phyloP scores from a whole-genome alignment of 2,888 invertebrate species.

The Pyrocoelia pectoralis region DNA sequence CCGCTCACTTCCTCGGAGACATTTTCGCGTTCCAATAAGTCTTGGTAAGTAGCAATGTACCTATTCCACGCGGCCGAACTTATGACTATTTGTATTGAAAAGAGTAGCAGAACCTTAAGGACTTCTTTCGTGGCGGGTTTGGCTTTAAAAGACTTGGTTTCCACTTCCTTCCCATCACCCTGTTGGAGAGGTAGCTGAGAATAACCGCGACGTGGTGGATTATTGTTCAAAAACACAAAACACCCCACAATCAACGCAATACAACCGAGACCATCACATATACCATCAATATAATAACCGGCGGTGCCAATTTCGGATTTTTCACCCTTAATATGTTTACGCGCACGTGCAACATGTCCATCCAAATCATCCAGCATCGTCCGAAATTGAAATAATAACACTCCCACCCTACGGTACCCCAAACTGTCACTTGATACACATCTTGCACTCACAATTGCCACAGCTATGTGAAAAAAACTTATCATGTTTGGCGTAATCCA shows the following conservation, averaged over 20 bases:
- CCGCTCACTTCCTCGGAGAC: too few relatives aligned
- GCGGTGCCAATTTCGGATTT: constrained; percentile 80
- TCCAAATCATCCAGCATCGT: constrained; percentile 88
- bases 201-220: constrained; percentile 78
- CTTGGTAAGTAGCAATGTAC: background rate
- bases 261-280: constrained; percentile 82
- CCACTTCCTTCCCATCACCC: constrained; percentile 57
- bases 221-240: constrained; percentile 72
- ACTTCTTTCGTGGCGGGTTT: background rate
- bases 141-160: constrained; percentile 55
- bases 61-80: background rate
- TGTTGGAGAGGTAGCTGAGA: constrained; percentile 69
- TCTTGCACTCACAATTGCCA: constrained; percentile 79
- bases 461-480: constrained; percentile 79
- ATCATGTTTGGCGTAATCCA: constrained; percentile 85
- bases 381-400: constrained; percentile 80
- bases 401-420: constrained; percentile 74
- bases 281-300: constrained; percentile 84
- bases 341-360: constrained; percentile 83
- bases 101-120: background rate
- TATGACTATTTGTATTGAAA: background rate
- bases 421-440: constrained; percentile 77
- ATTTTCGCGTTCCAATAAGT: background rate
- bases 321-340: constrained; percentile 78
- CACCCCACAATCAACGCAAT: constrained; percentile 75